These are phyloP conservation scores for Rhagoletis zephyria DNA, from an alignment of 1,140 invertebrate species.

Conservation along the genomic window DNA sequence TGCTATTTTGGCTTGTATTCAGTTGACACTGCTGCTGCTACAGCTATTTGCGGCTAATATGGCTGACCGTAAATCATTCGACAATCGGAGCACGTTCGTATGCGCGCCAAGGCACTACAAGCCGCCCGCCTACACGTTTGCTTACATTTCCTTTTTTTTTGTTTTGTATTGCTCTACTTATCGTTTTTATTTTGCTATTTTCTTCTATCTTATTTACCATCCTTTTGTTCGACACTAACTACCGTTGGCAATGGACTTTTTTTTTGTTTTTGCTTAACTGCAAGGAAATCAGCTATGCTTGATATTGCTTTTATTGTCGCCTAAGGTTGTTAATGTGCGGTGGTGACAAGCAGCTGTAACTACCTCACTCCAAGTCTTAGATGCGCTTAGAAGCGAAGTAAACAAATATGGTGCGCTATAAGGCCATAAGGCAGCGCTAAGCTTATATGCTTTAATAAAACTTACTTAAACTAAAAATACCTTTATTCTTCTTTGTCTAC, in stretches of 20 bases:
- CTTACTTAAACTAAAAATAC: neutral
- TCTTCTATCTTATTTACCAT: constrained; percentile 10
- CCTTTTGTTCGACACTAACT: constrained; percentile 5
- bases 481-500: neutral
- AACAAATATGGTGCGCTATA: neutral
- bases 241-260: neutral
- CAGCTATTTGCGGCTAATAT: constrained; percentile 45
- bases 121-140: neutral
- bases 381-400: neutral
- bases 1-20: neutral
- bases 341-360: constrained; percentile 25
- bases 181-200: constrained; percentile 17
- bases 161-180: neutral
- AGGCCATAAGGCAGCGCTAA: neutral
- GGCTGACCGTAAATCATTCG: constrained; percentile 50
- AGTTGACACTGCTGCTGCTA: neutral
- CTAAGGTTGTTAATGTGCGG: constrained; percentile 7
- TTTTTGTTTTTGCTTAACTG: neutral
- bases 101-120: neutral
- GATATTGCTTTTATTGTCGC: neutral
- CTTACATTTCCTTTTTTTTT: neutral
- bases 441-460: constrained; percentile 15
- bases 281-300: constrained; percentile 16
- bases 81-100: constrained; percentile 35
- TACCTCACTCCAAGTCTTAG: neutral